A percentile compares a stretch with the other conserved stretches of the same genome.
Conservation (phyloP, 2,797 vertebrate species). For the Chelmon rostratus region DNA sequence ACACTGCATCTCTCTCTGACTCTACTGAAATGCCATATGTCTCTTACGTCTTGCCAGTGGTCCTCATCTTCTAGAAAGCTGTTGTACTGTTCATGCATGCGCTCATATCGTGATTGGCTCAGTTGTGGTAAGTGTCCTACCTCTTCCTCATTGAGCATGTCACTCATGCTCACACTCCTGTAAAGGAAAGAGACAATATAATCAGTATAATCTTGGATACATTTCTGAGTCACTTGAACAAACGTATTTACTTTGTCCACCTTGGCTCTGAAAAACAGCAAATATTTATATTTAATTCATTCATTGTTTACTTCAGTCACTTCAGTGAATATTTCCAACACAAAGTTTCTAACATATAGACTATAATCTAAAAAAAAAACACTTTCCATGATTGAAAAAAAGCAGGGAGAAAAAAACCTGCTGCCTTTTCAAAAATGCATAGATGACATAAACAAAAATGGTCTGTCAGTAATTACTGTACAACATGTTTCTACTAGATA, state of each 20-base stretch:
- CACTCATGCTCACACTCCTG: constrained; percentile 96
- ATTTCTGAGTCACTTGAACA: background rate
- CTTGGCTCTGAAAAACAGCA: constrained; percentile 12
- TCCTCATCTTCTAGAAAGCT: constrained; percentile 93
- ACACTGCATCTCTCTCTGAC: background rate
- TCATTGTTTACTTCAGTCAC: background rate
- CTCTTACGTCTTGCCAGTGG: constrained; percentile 96
- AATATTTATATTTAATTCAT: background rate
- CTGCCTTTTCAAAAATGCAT: background rate
- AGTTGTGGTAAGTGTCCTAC: constrained; percentile 86
- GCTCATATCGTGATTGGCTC: constrained; percentile 92
- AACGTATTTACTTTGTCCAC: background rate
- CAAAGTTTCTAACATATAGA: background rate
- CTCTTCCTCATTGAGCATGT: constrained; percentile 94
- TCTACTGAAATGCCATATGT: background rate
- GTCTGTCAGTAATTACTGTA: background rate
- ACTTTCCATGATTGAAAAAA: background rate
- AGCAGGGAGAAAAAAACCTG: background rate
- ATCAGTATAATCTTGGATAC: background rate
- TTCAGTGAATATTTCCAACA: background rate
- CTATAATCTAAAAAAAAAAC: background rate
- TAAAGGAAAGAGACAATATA: constrained; percentile 26
- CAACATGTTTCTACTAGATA: background rate
- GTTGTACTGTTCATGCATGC: constrained; percentile 91
- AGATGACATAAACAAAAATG: background rate